These are phyloP conservation scores for Megalopta genalis DNA, from an alignment of 1,140 invertebrate genomes.

Conservation along the genomic window DNA sequence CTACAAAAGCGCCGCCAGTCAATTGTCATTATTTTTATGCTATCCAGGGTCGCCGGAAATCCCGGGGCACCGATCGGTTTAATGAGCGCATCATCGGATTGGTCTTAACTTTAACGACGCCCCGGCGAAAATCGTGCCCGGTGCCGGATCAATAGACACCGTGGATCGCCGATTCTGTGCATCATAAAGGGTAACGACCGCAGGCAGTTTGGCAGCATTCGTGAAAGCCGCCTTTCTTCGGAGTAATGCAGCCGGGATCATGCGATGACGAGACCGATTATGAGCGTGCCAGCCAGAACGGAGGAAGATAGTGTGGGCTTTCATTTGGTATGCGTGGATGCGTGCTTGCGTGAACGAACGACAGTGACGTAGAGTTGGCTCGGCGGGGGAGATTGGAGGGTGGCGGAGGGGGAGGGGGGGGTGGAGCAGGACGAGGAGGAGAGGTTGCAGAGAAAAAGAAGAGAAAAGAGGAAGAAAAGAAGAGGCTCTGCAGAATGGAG, in stretches of 20 bases:
- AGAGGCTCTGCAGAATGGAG: not conserved
- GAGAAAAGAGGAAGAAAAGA: conserved; percentile 12
- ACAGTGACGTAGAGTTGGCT: not conserved
- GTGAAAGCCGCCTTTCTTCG: conserved; percentile 62
- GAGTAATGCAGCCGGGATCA: conserved; percentile 46
- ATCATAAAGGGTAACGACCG: conserved; percentile 35
- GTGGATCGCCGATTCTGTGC: conserved; percentile 16
- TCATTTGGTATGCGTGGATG: conserved; percentile 60
- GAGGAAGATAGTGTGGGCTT: conserved; percentile 55
- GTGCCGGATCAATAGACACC: conserved; percentile 25
- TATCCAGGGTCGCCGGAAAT: not conserved
- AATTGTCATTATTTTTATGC: conserved; percentile 17
- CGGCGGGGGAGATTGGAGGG: not conserved
- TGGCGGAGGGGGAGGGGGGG: not conserved
- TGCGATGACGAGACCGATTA: conserved; percentile 60
- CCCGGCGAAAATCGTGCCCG: not conserved
- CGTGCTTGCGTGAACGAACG: conserved; percentile 42
- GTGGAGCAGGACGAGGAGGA: not conserved
- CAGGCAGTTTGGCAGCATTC: conserved; percentile 49
- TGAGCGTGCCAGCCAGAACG: conserved; percentile 27
- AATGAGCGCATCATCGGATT: conserved; percentile 2
- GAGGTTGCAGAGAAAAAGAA: conserved; percentile 4
- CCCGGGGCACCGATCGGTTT: not conserved
- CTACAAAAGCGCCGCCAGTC: not conserved
- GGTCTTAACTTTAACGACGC: not conserved